Evolutionary conservation across 2,888 invertebrate genomes (phyloP).

Genomic region (Cataglyphis altisquamis): DNA sequence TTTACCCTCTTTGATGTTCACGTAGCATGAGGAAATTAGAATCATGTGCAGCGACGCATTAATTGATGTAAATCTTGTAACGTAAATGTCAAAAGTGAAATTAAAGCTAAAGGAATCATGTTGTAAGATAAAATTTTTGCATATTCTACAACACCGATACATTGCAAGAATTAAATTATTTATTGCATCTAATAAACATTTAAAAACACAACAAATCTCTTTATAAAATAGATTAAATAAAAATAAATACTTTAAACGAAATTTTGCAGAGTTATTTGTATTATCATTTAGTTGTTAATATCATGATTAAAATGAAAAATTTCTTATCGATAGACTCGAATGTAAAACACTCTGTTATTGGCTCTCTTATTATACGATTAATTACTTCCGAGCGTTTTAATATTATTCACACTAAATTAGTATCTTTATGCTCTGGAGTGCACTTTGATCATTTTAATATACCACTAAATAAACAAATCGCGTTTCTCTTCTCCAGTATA

Average conservation of each 20-base stretch:
- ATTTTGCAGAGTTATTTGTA: not conserved
- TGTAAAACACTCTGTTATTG: not conserved
- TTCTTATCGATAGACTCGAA: not conserved
- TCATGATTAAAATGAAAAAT: not conserved
- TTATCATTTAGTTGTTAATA: not conserved
- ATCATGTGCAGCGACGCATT: not conserved
- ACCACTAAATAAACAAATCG: constrained; percentile 26
- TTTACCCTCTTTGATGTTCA: constrained; percentile 25
- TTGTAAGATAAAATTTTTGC: not conserved
- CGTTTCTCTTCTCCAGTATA: not conserved
- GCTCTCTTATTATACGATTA: not conserved
- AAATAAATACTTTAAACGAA: constrained; percentile 5
- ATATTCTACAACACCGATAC: not conserved
- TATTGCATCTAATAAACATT: not conserved
- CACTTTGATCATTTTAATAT: constrained; percentile 18
- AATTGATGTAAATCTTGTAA: constrained; percentile 17
- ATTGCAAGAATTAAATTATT: not conserved
- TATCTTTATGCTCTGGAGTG: not conserved
- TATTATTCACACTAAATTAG: constrained; percentile 8
- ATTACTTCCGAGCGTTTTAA: constrained; percentile 2
- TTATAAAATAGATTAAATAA: not conserved
- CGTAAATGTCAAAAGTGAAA: constrained; percentile 36
- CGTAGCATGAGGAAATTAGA: constrained; percentile 2
- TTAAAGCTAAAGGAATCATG: constrained; percentile 4
- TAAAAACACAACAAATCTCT: not conserved